These are phyloP conservation scores for Chouioia cunea DNA, from an alignment of 2,888 invertebrate species.

Conservation along the genomic window DNA sequence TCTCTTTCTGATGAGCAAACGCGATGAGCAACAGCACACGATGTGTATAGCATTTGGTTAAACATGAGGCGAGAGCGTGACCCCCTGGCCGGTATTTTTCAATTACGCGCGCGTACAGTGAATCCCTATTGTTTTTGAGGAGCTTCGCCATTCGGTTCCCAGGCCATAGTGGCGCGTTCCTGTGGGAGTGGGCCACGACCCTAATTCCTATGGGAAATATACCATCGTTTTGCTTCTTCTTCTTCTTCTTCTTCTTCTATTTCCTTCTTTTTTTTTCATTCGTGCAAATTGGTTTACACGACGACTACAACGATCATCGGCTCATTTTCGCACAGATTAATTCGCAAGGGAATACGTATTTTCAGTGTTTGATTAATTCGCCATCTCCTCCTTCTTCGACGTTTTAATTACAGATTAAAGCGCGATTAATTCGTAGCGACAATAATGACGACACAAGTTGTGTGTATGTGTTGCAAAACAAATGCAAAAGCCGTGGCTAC, in stretches of 20 bases:
- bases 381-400: neutral
- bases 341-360: constrained; percentile 4
- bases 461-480: constrained; percentile 11
- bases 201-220: constrained; percentile 68
- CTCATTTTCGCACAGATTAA: constrained; percentile 39
- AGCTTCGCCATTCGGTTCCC: constrained; percentile 23
- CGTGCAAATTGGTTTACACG: constrained; percentile 68
- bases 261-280: constrained; percentile 57
- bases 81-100: constrained; percentile 30
- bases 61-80: neutral
- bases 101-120: constrained; percentile 17
- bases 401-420: constrained; percentile 15
- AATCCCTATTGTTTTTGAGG: constrained; percentile 40
- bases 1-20: too few species aligned
- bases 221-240: constrained; percentile 52
- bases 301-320: constrained; percentile 43
- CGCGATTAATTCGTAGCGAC: neutral
- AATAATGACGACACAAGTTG: too few species aligned
- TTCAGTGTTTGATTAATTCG: neutral
- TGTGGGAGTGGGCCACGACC: constrained; percentile 60
- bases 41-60: too few species aligned
- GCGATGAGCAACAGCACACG: too few species aligned
- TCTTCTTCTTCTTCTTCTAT: neutral
- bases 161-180: constrained; percentile 50
- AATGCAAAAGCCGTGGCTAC: neutral